Evolutionary conservation across 2,888 invertebrate species (phyloP).

Genomic region (Pollenia angustigena): DNA sequence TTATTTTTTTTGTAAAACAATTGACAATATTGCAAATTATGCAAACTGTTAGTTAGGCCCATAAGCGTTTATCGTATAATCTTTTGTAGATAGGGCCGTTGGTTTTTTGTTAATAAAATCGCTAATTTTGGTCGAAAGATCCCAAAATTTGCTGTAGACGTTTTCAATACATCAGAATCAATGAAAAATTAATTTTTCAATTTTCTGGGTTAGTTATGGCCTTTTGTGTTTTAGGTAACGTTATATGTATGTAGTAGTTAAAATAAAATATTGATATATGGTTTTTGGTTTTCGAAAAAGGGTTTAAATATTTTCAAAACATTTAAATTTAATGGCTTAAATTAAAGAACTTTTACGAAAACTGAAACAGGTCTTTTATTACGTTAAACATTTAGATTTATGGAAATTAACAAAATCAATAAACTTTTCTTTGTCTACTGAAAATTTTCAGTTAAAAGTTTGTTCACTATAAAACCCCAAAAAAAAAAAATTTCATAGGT

Average conservation of each 20-base stretch:
- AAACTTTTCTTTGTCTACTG: neutral
- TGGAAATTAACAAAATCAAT: conserved; percentile 49
- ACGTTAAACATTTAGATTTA: conserved; percentile 22
- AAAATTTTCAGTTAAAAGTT: neutral
- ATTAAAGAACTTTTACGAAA: neutral
- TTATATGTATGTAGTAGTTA: neutral
- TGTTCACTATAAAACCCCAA: neutral
- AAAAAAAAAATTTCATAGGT: conserved; percentile 14
- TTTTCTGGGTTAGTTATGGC: too few species aligned
- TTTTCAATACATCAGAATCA: too few species aligned
- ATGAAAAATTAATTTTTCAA: too few species aligned
- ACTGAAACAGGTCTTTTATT: conserved; percentile 19
- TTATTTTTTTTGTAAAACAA: too few species aligned
- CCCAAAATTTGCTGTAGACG: too few species aligned
- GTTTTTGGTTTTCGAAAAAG: conserved; percentile 58
- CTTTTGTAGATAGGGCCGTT: too few species aligned
- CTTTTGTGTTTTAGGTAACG: too few species aligned
- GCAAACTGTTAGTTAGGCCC: too few species aligned
- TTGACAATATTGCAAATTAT: too few species aligned
- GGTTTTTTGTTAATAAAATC: too few species aligned
- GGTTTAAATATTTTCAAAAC: conserved; percentile 76
- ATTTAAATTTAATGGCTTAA: conserved; percentile 74
- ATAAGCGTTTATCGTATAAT: too few species aligned
- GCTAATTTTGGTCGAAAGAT: too few species aligned
- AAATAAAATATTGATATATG: conserved; percentile 64